Evolutionary conservation across 2,797 vertebrate genomes (phyloP).

Genomic region (Molossus molossus): DNA sequence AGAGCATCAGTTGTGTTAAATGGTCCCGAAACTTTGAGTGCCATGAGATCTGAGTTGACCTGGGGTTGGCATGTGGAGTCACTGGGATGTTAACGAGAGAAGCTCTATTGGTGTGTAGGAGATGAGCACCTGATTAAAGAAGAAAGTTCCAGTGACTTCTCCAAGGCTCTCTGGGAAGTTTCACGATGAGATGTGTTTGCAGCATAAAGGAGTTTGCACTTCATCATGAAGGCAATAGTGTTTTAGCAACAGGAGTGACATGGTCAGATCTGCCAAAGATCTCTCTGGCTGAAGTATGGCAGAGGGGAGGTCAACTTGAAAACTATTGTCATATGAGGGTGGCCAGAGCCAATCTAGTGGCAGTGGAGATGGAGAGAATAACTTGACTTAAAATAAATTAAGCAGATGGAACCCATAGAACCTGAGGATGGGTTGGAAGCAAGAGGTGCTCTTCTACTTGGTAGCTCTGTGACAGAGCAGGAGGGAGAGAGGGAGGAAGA

Average conservation of each 20-base stretch:
- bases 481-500: too few relatives aligned
- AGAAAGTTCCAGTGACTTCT: background rate
- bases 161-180: background rate
- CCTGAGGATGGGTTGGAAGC: background rate
- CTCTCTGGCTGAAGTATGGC: background rate
- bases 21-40: background rate
- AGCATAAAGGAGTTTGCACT: background rate
- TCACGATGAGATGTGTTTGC: background rate
- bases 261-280: background rate
- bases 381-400: background rate
- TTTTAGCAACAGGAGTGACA: background rate
- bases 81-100: background rate
- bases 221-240: background rate
- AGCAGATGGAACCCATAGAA: background rate
- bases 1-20: background rate
- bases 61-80: background rate
- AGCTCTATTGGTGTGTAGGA: background rate
- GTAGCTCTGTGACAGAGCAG: background rate
- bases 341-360: background rate
- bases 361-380: background rate
- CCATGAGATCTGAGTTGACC: background rate
- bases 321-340: background rate
- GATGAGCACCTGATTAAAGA: background rate
- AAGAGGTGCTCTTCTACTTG: background rate
- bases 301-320: background rate